Conservation (phyloP, 2,888 invertebrate species). For the Chrysolina haemoptera region DNA sequence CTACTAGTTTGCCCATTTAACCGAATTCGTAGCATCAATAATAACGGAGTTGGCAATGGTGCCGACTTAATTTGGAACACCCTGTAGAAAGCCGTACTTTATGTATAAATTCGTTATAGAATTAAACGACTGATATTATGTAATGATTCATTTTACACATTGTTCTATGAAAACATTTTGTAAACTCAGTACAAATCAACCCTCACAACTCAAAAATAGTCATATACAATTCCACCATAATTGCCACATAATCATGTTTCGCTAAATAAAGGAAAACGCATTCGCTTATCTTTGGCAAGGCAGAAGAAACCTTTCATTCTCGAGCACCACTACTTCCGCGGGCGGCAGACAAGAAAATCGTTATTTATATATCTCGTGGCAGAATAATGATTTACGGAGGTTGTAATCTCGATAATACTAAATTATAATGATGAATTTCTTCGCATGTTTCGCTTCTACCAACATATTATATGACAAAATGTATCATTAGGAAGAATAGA, state of each 20-base stretch:
- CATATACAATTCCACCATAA: neutral
- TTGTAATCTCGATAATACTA: constrained; percentile 52
- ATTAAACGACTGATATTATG: too few species aligned
- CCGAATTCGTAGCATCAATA: too few species aligned
- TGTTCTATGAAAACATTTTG: too few species aligned
- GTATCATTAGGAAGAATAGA: constrained; percentile 48
- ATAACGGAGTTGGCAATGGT: too few species aligned
- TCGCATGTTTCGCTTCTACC: constrained; percentile 48
- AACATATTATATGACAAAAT: constrained; percentile 50
- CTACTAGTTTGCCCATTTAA: too few species aligned
- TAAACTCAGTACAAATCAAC: neutral
- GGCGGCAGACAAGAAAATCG: constrained; percentile 48
- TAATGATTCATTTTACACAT: too few species aligned
- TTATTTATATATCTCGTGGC: constrained; percentile 50
- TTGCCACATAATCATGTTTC: neutral
- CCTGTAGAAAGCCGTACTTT: too few species aligned
- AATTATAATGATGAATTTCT: constrained; percentile 53
- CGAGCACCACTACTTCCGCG: constrained; percentile 40
- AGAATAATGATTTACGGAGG: constrained; percentile 48
- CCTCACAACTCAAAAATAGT: neutral
- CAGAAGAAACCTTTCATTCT: constrained; percentile 13
- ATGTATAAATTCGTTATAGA: too few species aligned
- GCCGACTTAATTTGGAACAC: too few species aligned
- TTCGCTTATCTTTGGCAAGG: constrained; percentile 13
- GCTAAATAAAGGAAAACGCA: neutral